Conservation (phyloP, 1,140 invertebrate species). For the Megathymus violae region DNA sequence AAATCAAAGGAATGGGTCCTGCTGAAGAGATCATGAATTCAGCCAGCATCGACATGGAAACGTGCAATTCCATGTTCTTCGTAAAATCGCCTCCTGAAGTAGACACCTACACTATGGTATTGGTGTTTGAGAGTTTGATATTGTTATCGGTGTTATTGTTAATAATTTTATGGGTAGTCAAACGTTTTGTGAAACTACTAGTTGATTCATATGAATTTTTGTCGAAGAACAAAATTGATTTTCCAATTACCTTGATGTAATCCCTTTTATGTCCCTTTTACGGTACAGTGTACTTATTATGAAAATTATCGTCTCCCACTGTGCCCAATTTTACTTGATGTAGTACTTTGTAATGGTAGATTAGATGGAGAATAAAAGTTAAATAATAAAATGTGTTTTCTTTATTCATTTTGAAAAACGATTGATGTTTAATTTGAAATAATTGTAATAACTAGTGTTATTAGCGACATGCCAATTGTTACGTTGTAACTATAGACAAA, state of each 20-base stretch:
- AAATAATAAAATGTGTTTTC: too few relatives aligned
- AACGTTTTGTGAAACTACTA: neutral
- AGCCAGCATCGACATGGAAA: neutral
- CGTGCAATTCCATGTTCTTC: neutral
- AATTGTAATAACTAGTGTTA: too few relatives aligned
- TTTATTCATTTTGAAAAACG: too few relatives aligned
- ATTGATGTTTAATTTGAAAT: too few relatives aligned
- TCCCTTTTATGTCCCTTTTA: neutral
- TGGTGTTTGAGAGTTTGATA: neutral
- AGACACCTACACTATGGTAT: neutral
- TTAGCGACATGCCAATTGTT: too few relatives aligned
- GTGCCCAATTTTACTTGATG: neutral
- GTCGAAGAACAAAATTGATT: conserved; percentile 2
- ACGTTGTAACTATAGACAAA: too few relatives aligned
- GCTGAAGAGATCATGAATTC: neutral
- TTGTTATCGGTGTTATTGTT: neutral
- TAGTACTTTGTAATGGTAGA: neutral
- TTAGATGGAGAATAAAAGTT: too few relatives aligned
- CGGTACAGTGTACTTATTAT: neutral
- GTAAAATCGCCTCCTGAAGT: neutral
- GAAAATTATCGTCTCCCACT: neutral
- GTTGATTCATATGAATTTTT: neutral
- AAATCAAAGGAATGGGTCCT: neutral
- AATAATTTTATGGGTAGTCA: neutral
- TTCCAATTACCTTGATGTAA: neutral